Evolutionary conservation across 2,797 vertebrate genomes (phyloP).

Genomic region (Chanos chanos): DNA sequence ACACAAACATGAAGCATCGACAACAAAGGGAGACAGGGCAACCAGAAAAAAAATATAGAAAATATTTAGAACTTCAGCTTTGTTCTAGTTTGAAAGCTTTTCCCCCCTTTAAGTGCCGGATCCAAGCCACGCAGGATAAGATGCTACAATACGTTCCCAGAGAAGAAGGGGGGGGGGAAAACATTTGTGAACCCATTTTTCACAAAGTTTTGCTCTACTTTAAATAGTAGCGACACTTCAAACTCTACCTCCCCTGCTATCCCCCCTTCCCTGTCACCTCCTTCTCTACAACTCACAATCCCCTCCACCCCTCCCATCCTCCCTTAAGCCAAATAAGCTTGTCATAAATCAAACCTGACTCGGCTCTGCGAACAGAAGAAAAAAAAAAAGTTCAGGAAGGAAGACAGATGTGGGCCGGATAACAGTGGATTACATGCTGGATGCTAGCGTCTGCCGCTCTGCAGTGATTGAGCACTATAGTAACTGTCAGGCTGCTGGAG

Average conservation of each 20-base stretch:
- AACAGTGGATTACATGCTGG: slow-evolving; percentile 35
- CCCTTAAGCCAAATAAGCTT: slow-evolving; percentile 37
- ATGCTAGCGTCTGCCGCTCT: slow-evolving; percentile 15
- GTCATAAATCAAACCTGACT: slow-evolving; percentile 52
- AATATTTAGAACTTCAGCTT: slow-evolving; percentile 25
- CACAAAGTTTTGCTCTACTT: slow-evolving; percentile 51
- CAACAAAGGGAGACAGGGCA: neutral
- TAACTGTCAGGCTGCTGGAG: slow-evolving; percentile 23
- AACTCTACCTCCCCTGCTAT: slow-evolving; percentile 20
- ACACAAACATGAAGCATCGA: slow-evolving; percentile 9
- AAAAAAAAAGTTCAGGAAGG: slow-evolving; percentile 27
- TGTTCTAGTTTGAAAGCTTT: slow-evolving; percentile 38
- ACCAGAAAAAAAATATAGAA: slow-evolving; percentile 16
- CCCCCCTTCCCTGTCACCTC: neutral
- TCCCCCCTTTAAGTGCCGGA: neutral
- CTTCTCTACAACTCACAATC: neutral
- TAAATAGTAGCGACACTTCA: slow-evolving; percentile 39
- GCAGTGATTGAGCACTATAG: slow-evolving; percentile 22
- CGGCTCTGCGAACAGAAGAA: slow-evolving; percentile 26
- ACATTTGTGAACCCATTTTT: slow-evolving; percentile 40
- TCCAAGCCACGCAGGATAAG: slow-evolving; percentile 28
- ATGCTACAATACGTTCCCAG: slow-evolving; percentile 36
- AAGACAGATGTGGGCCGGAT: slow-evolving; percentile 40
- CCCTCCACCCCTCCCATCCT: neutral
- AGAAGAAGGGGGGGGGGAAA: neutral